A percentile compares a stretch with the other conserved stretches of the same genome.
These are phyloP conservation scores for Tachycineta bicolor DNA, from an alignment of 2,113 vertebrate species.

Conservation along the genomic window DNA sequence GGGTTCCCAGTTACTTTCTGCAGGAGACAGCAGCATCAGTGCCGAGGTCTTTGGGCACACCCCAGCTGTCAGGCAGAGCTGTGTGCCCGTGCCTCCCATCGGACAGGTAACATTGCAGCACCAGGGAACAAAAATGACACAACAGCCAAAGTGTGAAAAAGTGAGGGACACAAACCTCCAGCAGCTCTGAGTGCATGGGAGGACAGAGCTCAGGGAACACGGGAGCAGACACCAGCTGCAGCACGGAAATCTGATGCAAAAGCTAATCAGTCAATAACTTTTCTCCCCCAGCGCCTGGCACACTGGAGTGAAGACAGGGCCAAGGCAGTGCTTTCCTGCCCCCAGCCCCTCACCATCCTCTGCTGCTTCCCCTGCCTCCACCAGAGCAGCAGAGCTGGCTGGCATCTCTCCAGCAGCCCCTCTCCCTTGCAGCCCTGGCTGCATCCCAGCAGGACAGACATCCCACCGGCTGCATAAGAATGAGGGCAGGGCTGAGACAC, in stretches of 20 bases:
- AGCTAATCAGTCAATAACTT: neutral
- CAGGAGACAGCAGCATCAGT: neutral
- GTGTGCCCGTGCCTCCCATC: neutral
- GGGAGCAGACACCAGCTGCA: neutral
- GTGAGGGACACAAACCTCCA: neutral
- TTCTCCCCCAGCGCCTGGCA: neutral
- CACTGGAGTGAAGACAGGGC: neutral
- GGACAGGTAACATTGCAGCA: neutral
- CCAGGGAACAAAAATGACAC: neutral
- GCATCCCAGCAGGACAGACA: neutral
- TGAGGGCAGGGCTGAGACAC: neutral
- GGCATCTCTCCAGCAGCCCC: neutral
- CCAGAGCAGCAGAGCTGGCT: neutral
- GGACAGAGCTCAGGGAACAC: neutral
- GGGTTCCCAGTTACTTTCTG: neutral
- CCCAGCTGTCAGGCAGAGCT: neutral
- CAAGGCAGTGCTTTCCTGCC: neutral
- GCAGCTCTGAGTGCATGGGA: neutral
- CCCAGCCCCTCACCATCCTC: neutral
- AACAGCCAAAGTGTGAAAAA: neutral
- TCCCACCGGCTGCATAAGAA: neutral
- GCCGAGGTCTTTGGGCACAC: neutral
- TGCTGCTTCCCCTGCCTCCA: neutral
- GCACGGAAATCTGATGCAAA: neutral
- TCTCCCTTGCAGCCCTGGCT: neutral